A percentile compares a stretch with the other conserved stretches of the same genome.
These are phyloP conservation scores for Syngnathus scovelli DNA, from an alignment of 2,113 vertebrate species.

Conservation along the genomic window DNA sequence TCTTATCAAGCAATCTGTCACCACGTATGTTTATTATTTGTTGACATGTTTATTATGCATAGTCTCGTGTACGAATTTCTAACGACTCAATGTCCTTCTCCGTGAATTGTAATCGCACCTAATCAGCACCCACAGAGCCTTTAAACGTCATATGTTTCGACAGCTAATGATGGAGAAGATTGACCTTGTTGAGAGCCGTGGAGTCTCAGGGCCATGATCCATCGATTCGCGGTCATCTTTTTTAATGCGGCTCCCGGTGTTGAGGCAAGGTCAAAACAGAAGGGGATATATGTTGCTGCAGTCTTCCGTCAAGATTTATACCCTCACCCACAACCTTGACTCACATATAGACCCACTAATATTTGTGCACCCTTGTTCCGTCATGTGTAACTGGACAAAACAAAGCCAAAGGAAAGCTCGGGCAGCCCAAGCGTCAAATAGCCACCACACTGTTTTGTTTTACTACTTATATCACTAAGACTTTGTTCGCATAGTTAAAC, in stretches of 20 bases:
- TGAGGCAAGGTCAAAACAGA: constrained; percentile 55
- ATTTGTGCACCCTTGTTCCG: constrained; percentile 30
- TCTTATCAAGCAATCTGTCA: background rate
- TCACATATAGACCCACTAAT: constrained; percentile 50
- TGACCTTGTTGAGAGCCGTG: constrained; percentile 43
- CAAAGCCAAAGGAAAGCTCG: constrained; percentile 1
- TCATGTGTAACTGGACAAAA: constrained; percentile 8
- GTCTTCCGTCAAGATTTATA: constrained; percentile 44
- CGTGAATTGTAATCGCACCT: constrained; percentile 36
- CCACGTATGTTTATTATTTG: background rate
- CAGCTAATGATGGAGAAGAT: constrained; percentile 38
- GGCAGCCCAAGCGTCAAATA: background rate
- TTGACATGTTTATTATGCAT: background rate
- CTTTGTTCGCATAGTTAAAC: too few relatives aligned
- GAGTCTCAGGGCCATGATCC: constrained; percentile 24
- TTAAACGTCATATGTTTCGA: constrained; percentile 29
- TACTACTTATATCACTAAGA: too few relatives aligned
- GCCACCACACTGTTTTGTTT: too few relatives aligned
- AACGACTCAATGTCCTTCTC: background rate
- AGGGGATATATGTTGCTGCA: constrained; percentile 25
- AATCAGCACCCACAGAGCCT: constrained; percentile 25
- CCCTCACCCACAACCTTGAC: constrained; percentile 46
- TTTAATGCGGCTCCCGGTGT: constrained; percentile 40
- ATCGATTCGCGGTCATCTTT: constrained; percentile 32
- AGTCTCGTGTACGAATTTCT: background rate